Evolutionary conservation across 2,113 vertebrate genomes (phyloP), one percentile per base, ranked within the genome.

Genomic region (Hemibagrus wyckioides): DNA sequence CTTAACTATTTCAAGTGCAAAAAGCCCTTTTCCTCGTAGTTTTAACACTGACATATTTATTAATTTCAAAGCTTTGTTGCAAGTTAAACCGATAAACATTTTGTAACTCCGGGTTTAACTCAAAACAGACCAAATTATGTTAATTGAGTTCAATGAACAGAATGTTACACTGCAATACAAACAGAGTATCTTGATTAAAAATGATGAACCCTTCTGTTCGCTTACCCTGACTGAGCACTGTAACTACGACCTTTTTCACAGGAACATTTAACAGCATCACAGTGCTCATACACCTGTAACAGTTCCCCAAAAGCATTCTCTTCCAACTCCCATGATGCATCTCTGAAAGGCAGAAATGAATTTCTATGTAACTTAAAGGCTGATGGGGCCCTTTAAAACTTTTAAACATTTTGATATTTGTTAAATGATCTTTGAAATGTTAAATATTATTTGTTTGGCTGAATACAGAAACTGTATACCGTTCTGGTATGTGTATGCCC

Each of bases 301-400:
- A 99, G 95, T 0, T 99, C 98, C 61, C 96, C 94, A 91, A 95
- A 99, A 0, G 98, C 98, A 82, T 99, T 97, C 82, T 97, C 96
- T 91, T 99, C 98, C 92, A 99, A 93, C 93, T 99, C 98, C 98
- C 98, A 99, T 23, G 98, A 99, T 0, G 98, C 98, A 95, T 99
- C 98, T 93, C 98, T 99, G 90, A 85, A 92, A 91, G 89, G 89
- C 19, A 48, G 14, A 84, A 39, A 71, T 15, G 9, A 36, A 23
- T 39, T 11, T 85, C 9, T 13, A 36, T 33, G 28, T 67, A 71
- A 63, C 15, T 1, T 36, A 25, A 41, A 41, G 54, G 39, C 17
- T 15, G 30, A 28, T 28, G 28, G 21, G 6, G 19, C 1, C 57
- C 10, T n/a, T n/a, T n/a, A n/a, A n/a, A n/a, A n/a, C n/a, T n/a